A percentile compares a stretch with the other conserved stretches of the same genome.
phyloP scores from a whole-genome alignment of 1,140 invertebrate genomes.

The Sycobia sp. region DNA sequence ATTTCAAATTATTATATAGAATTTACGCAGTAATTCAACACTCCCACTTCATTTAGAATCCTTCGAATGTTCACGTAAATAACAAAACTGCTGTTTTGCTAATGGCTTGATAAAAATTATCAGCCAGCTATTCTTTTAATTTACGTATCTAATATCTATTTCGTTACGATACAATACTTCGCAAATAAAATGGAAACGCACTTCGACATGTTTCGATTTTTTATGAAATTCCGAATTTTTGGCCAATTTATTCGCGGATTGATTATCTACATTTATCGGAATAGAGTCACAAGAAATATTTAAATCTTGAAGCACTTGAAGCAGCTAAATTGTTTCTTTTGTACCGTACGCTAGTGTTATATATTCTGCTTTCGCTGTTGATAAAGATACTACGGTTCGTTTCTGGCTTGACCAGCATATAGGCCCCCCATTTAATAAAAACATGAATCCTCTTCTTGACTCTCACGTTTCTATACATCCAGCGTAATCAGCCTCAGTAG shows the following conservation, averaged over 20 bases:
- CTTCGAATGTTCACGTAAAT: no score
- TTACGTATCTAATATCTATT: slow-evolving; percentile 37
- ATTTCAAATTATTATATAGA: no score
- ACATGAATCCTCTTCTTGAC: no score
- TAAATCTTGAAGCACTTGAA: slow-evolving; percentile 31
- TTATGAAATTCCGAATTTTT: no score
- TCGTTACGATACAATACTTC: slow-evolving; percentile 35
- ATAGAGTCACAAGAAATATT: background rate
- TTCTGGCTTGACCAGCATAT: slow-evolving; percentile 24
- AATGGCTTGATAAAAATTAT: slow-evolving; percentile 38
- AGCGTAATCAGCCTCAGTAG: slow-evolving; percentile 10
- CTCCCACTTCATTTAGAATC: no score
- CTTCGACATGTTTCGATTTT: no score
- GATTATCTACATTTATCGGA: slow-evolving; percentile 39
- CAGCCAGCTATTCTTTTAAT: slow-evolving; percentile 43
- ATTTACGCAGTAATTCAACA: no score
- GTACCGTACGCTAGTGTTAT: slow-evolving; percentile 38
- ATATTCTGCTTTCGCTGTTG: slow-evolving; percentile 37
- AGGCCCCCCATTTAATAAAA: slow-evolving; percentile 8
- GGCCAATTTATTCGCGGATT: slow-evolving; percentile 41
- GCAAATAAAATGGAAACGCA: slow-evolving; percentile 46
- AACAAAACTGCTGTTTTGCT: no score
- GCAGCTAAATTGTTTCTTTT: slow-evolving; percentile 45
- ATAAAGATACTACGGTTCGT: slow-evolving; percentile 19
- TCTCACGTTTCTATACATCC: slow-evolving; percentile 14